Evolutionary conservation across 2,797 vertebrate genomes (phyloP).

Genomic region (Myotis findleyi): DNA sequence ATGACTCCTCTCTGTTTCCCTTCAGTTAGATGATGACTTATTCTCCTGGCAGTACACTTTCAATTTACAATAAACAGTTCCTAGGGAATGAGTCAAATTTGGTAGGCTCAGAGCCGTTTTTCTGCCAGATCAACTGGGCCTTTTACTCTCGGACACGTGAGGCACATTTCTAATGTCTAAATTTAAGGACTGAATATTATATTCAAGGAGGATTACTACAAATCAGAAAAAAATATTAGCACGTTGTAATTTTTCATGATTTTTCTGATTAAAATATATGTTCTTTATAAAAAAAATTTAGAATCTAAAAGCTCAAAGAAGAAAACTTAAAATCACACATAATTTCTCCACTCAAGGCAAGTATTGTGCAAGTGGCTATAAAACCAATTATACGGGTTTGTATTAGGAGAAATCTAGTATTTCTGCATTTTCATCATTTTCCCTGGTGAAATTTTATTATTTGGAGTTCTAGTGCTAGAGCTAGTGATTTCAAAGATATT

Average conservation of each 20-base stretch:
- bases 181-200: neutral
- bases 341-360: conserved; percentile 11
- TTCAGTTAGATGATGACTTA: neutral
- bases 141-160: neutral
- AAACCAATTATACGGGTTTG: neutral
- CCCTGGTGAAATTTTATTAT: neutral
- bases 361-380: neutral
- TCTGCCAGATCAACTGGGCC: neutral
- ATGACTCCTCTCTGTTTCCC: neutral
- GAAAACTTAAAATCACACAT: conserved; percentile 34
- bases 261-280: neutral
- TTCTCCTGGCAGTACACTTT: neutral
- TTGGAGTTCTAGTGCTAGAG: neutral
- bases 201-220: neutral
- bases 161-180: conserved; percentile 17
- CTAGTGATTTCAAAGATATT: conserved; percentile 16
- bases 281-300: neutral
- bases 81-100: neutral
- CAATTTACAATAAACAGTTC: neutral
- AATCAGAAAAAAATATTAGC: neutral
- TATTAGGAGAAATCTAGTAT: neutral
- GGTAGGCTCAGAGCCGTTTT: neutral
- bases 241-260: neutral
- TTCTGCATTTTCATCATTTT: conserved; percentile 6
- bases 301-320: neutral